Percentiles rank a stretch among this genome's conserved stretches.
These are phyloP conservation scores for Oppia nitens DNA, from an alignment of 1,140 invertebrate species.

Conservation along the genomic window DNA sequence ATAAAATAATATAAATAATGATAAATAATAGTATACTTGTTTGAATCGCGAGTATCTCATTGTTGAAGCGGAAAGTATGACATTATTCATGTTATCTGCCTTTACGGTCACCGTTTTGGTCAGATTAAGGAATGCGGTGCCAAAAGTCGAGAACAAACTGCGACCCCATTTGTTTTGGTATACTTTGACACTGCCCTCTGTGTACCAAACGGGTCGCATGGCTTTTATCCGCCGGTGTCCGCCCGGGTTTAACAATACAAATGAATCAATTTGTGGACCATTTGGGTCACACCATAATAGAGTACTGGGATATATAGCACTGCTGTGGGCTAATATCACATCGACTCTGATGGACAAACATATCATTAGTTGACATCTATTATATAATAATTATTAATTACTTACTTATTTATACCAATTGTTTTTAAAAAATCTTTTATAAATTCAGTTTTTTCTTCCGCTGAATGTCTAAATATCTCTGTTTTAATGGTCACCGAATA, in stretches of 20 bases:
- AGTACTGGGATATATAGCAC: constrained; percentile 17
- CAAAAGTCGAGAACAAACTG: constrained; percentile 5
- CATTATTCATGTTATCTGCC: constrained; percentile 16
- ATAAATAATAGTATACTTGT: constrained; percentile 10
- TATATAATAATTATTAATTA: background rate
- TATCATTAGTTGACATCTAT: background rate
- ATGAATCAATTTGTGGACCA: constrained; percentile 7
- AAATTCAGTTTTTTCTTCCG: constrained; percentile 18
- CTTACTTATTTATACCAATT: constrained; percentile 16
- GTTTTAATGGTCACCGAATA: constrained; percentile 10
- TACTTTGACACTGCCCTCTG: constrained; percentile 5
- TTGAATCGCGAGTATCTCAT: constrained; percentile 15
- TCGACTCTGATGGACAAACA: constrained; percentile 15
- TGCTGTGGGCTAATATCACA: constrained; percentile 17
- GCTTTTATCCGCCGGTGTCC: constrained; percentile 10
- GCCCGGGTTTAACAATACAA: constrained; percentile 17
- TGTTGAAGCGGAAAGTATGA: constrained; percentile 19
- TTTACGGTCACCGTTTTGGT: constrained; percentile 11
- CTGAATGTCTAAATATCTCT: constrained; percentile 18
- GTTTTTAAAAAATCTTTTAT: constrained; percentile 19
- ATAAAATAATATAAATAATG: background rate
- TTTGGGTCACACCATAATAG: constrained; percentile 6
- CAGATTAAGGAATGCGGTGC: constrained; percentile 8
- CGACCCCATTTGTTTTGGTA: constrained; percentile 14
- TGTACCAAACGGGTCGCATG: constrained; percentile 18